phyloP scores from a whole-genome alignment of 2,888 invertebrate genomes.

The Lasioglossum marginatum region DNA sequence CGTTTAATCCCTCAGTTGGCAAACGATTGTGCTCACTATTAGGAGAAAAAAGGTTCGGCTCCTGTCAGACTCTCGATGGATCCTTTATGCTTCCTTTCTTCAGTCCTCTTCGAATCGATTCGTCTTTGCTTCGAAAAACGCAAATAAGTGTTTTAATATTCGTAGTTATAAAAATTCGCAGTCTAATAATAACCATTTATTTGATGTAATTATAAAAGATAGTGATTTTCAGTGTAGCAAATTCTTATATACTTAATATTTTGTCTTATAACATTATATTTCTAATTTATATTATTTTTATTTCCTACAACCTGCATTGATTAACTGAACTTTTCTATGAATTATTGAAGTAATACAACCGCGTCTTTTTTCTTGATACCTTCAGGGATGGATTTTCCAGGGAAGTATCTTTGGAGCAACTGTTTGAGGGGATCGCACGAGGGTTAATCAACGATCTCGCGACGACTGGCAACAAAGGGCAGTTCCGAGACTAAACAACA shows the following conservation, averaged over 20 bases:
- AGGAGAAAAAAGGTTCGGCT: neutral
- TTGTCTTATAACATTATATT: no score
- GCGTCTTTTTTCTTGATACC: neutral
- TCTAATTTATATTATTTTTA: no score
- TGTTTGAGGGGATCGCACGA: neutral
- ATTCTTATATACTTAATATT: no score
- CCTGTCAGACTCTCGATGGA: neutral
- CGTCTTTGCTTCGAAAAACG: neutral
- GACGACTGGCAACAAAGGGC: neutral
- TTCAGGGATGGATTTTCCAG: neutral
- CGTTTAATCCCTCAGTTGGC: neutral
- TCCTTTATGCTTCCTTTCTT: neutral
- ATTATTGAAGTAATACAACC: neutral
- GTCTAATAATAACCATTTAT: no score
- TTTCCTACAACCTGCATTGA: no score
- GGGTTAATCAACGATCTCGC: slow-evolving; percentile 6
- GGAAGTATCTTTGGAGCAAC: neutral
- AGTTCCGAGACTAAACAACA: neutral
- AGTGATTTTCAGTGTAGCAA: no score
- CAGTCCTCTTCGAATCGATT: neutral
- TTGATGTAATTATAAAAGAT: no score
- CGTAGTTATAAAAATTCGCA: no score
- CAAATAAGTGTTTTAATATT: neutral
- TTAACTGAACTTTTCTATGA: neutral
- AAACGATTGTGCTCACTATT: neutral